A percentile compares a stretch with the other conserved stretches of the same genome.
Evolutionary conservation across 2,113 vertebrate species (phyloP).

Genomic region (Barbus barbus): DNA sequence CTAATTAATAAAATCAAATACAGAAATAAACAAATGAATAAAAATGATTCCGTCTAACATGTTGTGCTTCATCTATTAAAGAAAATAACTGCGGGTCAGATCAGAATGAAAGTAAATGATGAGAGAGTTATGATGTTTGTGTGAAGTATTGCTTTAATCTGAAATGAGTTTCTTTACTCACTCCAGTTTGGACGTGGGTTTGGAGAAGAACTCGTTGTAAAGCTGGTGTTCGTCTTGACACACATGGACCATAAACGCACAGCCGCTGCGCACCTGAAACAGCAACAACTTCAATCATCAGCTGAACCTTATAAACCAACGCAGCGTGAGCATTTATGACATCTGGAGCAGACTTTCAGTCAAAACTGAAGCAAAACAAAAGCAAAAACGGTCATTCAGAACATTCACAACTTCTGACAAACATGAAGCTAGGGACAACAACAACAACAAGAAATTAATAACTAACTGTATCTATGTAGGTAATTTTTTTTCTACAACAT

Average conservation of each 20-base stretch:
- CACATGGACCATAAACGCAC: conserved; percentile 98
- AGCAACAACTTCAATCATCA: neutral
- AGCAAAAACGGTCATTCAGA: neutral
- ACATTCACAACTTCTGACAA: neutral
- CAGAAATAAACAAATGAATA: too few relatives aligned
- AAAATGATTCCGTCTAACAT: too few relatives aligned
- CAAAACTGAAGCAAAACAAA: too few relatives aligned
- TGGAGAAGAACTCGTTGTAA: conserved; percentile 96
- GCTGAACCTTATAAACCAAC: too few relatives aligned
- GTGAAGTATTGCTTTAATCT: neutral
- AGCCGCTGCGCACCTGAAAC: conserved; percentile 91
- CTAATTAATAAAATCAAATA: too few relatives aligned
- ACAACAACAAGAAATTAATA: too few relatives aligned
- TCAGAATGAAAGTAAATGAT: neutral
- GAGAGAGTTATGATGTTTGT: neutral
- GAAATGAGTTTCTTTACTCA: conserved; percentile 72
- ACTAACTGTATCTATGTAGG: too few relatives aligned
- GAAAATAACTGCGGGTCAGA: neutral
- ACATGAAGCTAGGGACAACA: neutral
- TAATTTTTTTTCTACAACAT: too few relatives aligned
- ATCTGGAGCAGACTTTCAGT: neutral
- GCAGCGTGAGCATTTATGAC: too few relatives aligned
- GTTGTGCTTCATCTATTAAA: too few relatives aligned
- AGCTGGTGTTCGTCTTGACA: conserved; percentile 98
- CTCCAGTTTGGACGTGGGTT: conserved; percentile 90